These are phyloP conservation scores for Cettia cetti DNA, from an alignment of 2,113 vertebrate species.

Conservation along the genomic window DNA sequence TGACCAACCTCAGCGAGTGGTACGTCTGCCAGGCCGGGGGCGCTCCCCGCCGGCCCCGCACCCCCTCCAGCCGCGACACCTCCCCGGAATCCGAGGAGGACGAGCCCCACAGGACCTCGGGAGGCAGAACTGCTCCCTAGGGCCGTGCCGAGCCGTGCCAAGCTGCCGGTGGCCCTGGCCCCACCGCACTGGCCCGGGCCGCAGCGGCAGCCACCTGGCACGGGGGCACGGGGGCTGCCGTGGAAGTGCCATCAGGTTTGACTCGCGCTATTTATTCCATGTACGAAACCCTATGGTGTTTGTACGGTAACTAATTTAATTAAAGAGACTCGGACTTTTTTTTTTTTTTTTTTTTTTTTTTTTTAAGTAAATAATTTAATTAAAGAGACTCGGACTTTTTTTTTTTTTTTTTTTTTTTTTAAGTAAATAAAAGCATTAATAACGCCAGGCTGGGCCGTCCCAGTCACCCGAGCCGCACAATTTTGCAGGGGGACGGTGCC, in stretches of 20 bases:
- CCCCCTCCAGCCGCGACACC: slow-evolving; percentile 85
- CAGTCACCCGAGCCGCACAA: background rate
- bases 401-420: background rate
- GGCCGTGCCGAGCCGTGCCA: background rate
- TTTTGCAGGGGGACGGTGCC: background rate
- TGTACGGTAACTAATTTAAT: slow-evolving; percentile 77
- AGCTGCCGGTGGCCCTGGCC: background rate
- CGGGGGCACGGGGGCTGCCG: slow-evolving; percentile 14
- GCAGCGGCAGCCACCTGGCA: slow-evolving; percentile 28
- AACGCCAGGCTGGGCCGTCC: background rate
- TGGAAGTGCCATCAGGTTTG: slow-evolving; percentile 59
- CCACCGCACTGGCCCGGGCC: background rate
- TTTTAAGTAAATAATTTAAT: slow-evolving; percentile 61
- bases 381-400: slow-evolving; percentile 66
- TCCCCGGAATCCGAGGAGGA: slow-evolving; percentile 90
- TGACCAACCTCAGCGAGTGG: slow-evolving; percentile 98
- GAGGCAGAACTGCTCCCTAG: slow-evolving; percentile 89
- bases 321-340: slow-evolving; percentile 66
- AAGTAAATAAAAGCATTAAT: background rate
- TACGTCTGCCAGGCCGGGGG: slow-evolving; percentile 93
- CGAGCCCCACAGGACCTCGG: slow-evolving; percentile 84
- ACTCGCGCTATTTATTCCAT: slow-evolving; percentile 76
- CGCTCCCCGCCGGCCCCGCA: slow-evolving; percentile 83
- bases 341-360: background rate
- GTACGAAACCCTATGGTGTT: slow-evolving; percentile 80